Evolutionary conservation across 2,797 vertebrate species (phyloP).

Genomic region (Astyanax mexicanus): DNA sequence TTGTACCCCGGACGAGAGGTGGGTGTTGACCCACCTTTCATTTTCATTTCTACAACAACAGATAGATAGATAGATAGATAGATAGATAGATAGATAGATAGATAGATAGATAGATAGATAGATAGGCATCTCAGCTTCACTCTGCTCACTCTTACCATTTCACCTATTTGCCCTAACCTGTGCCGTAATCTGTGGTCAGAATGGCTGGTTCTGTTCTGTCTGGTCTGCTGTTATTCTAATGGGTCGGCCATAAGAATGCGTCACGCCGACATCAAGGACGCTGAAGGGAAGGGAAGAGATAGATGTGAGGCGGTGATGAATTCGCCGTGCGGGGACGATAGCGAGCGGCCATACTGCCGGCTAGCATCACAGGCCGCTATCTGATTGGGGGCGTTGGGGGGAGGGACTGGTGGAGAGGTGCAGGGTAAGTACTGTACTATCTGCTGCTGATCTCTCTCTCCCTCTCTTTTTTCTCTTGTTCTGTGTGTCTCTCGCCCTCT

Average conservation of each 20-base stretch:
- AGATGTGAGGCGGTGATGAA: conserved; percentile 54
- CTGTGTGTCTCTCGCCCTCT: too few species aligned
- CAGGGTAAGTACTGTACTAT: conserved; percentile 50
- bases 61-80: too few species aligned
- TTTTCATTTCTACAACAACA: too few species aligned
- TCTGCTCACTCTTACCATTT: conserved; percentile 54
- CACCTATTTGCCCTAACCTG: conserved; percentile 49
- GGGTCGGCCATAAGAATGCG: conserved; percentile 56
- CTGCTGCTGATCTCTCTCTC: conserved; percentile 49
- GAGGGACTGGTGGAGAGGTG: conserved; percentile 32
- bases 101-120: too few species aligned
- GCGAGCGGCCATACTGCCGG: conserved; percentile 47
- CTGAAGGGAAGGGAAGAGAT: conserved; percentile 53
- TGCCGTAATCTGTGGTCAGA: conserved; percentile 44
- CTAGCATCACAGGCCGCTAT: conserved; percentile 17
- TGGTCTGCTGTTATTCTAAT: conserved; percentile 56
- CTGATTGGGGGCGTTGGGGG: conserved; percentile 18
- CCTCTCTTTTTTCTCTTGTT: too few species aligned
- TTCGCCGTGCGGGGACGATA: conserved; percentile 30
- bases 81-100: too few species aligned
- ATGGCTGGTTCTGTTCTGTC: too few species aligned
- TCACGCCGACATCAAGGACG: conserved; percentile 59
- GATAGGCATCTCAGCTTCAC: conserved; percentile 39
- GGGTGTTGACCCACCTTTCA: too few species aligned
- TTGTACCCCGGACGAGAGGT: too few species aligned